phyloP scores from a whole-genome alignment of 2,888 invertebrate species.

The Cephonodes hylas region DNA sequence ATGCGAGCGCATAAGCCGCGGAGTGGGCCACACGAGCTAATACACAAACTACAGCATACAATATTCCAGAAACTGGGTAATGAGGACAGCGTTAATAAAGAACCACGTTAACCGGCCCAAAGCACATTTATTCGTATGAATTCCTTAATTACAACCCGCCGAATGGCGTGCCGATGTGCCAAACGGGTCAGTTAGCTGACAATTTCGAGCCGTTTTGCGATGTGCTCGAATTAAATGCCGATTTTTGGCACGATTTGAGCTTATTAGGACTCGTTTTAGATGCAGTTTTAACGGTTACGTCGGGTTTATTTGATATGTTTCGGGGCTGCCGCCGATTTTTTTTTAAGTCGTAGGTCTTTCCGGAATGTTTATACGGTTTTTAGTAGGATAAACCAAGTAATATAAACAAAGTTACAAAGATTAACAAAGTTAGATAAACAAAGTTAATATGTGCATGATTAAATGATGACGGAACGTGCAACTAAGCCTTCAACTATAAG shows the following conservation, averaged over 20 bases:
- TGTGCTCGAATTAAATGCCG: constrained; percentile 1
- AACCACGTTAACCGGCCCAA: neutral
- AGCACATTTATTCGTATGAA: constrained; percentile 2
- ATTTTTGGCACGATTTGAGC: constrained; percentile 5
- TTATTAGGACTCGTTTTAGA: neutral
- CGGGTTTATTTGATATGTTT: neutral
- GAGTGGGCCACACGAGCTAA: neutral
- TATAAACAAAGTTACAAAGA: no score
- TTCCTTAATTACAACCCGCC: constrained; percentile 12
- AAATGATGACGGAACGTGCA: no score
- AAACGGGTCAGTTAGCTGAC: neutral
- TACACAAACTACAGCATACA: neutral
- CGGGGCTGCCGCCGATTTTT: neutral
- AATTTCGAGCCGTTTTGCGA: neutral
- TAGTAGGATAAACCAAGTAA: no score
- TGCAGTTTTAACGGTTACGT: neutral
- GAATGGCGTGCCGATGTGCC: constrained; percentile 9
- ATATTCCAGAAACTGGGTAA: constrained; percentile 9
- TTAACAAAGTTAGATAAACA: no score
- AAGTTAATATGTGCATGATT: no score
- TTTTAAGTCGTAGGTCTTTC: neutral
- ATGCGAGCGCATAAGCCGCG: neutral
- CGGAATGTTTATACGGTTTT: no score
- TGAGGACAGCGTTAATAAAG: constrained; percentile 5
- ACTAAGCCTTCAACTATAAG: no score